Conservation (phyloP, 2,113 vertebrate species). For the Pterocles burchelli region DNA sequence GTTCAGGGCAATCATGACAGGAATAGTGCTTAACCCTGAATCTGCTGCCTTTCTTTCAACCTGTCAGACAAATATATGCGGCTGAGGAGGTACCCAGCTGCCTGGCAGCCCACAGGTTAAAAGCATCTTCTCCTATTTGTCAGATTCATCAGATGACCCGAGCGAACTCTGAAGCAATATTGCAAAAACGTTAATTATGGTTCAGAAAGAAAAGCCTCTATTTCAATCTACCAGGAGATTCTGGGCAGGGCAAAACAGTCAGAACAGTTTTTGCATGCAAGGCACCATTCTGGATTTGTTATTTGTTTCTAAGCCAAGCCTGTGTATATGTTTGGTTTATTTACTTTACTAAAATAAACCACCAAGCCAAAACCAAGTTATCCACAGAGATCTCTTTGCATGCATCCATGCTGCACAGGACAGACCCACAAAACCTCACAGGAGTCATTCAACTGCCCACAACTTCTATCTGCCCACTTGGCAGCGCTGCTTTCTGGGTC, state of each 20-base stretch:
- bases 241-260: neutral
- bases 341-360: neutral
- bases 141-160: constrained; percentile 50
- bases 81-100: neutral
- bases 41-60: constrained; percentile 57
- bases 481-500: neutral
- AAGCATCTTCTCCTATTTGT: constrained; percentile 52
- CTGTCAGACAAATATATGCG: constrained; percentile 13
- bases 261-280: neutral
- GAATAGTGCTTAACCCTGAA: constrained; percentile 72
- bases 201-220: constrained; percentile 32
- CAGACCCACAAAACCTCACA: neutral
- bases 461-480: neutral
- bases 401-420: neutral
- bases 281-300: neutral
- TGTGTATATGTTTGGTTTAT: neutral
- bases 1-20: constrained; percentile 77
- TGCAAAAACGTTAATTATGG: constrained; percentile 64
- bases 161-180: constrained; percentile 52
- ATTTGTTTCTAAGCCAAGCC: neutral
- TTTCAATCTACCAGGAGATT: constrained; percentile 37
- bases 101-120: constrained; percentile 65
- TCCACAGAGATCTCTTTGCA: neutral
- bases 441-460: neutral
- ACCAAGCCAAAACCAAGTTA: neutral